Percentiles rank a stretch among this genome's conserved stretches.
Evolutionary conservation across 2,888 invertebrate species (phyloP).

Genomic region (Yponomeuta evonymella): DNA sequence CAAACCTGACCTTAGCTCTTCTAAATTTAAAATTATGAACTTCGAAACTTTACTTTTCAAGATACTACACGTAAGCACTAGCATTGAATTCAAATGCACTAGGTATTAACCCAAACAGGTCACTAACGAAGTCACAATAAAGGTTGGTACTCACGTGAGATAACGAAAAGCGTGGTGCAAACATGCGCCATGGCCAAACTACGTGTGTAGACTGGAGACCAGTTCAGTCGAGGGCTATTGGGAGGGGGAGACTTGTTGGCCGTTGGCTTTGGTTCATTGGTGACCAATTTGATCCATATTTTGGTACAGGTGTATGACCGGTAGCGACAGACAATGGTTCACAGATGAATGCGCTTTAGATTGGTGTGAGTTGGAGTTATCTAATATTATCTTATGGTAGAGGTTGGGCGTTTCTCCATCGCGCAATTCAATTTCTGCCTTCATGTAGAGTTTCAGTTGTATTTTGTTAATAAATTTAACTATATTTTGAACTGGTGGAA

Average conservation of each 20-base stretch:
- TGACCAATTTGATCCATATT: background rate
- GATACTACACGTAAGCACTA: background rate
- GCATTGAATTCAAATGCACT: too few species aligned
- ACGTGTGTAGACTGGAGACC: background rate
- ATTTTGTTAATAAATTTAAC: too few species aligned
- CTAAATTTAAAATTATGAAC: too few species aligned
- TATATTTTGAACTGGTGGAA: too few species aligned
- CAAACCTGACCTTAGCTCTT: too few species aligned
- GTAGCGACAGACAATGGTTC: background rate
- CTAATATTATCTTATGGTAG: background rate
- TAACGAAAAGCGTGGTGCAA: background rate
- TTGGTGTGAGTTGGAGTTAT: background rate
- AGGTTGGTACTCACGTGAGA: background rate
- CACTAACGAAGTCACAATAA: background rate
- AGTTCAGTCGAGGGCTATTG: background rate
- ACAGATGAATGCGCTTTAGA: background rate
- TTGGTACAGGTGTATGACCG: background rate
- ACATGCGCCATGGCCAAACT: conserved; percentile 2
- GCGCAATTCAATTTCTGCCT: too few species aligned
- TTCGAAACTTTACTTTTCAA: too few species aligned
- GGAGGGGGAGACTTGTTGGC: background rate
- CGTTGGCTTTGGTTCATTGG: background rate
- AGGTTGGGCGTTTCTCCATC: background rate
- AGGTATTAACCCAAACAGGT: background rate
- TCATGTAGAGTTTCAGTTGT: too few species aligned